Evolutionary conservation across 2,797 vertebrate genomes (phyloP).

Genomic region (Thalassophryne amazonica): DNA sequence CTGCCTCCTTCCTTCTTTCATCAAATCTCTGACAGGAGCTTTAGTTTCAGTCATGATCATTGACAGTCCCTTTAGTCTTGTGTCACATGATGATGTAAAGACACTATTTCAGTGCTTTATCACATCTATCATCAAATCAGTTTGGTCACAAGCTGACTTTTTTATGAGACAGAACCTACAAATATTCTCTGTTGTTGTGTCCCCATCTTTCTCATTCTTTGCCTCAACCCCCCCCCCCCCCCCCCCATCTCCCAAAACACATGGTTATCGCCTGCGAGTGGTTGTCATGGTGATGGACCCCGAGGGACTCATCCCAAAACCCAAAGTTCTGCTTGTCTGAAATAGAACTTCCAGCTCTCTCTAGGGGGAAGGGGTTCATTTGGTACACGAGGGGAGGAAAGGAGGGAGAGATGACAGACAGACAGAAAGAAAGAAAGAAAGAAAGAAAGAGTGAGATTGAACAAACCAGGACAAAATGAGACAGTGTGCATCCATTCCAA

Average conservation of each 20-base stretch:
- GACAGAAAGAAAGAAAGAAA: not conserved
- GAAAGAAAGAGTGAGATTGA: conserved; percentile 14
- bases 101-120: too few relatives aligned
- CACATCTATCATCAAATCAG: too few relatives aligned
- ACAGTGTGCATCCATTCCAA: conserved; percentile 69
- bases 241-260: conserved; percentile 57
- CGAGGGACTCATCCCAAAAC: conserved; percentile 76
- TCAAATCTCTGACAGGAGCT: conserved; percentile 3
- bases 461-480: conserved; percentile 40
- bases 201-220: conserved; percentile 5
- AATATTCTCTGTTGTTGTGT: conserved; percentile 12
- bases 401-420: not conserved
- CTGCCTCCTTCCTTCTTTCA: not conserved
- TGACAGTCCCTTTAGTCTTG: too few relatives aligned
- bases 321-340: conserved; percentile 69
- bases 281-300: conserved; percentile 79
- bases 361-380: conserved; percentile 40
- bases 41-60: too few relatives aligned
- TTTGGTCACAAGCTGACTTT: not conserved
- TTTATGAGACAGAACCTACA: conserved; percentile 24
- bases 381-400: conserved; percentile 18
- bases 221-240: conserved; percentile 20
- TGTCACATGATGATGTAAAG: too few relatives aligned
- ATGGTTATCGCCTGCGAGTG: conserved; percentile 68
- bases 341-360: conserved; percentile 60